These are phyloP conservation scores for Palaemon carinicauda DNA, from an alignment of 1,140 invertebrate genomes.

Conservation along the genomic window DNA sequence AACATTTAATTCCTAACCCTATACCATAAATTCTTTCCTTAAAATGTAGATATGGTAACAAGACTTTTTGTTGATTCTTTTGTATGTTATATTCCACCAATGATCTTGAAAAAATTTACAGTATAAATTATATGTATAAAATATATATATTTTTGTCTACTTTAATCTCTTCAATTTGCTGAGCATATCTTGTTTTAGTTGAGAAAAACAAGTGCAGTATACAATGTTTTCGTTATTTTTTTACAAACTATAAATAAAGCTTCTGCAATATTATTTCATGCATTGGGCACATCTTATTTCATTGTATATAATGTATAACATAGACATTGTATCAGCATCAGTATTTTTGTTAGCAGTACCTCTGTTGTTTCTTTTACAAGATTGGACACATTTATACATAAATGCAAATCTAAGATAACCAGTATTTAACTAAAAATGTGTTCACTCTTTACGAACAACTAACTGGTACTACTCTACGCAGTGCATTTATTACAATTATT, in stretches of 20 bases:
- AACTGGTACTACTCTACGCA: neutral
- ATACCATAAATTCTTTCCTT: no score
- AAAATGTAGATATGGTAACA: no score
- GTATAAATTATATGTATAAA: no score
- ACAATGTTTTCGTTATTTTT: neutral
- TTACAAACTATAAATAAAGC: neutral
- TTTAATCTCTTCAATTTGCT: no score
- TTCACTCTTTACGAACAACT: neutral
- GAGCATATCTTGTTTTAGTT: neutral
- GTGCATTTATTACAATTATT: conserved; percentile 13
- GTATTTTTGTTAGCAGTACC: conserved; percentile 23
- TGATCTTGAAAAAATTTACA: no score
- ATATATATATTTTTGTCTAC: no score
- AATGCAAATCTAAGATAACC: no score
- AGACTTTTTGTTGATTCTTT: no score
- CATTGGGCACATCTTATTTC: conserved; percentile 16
- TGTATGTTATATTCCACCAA: no score
- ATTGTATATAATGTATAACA: conserved; percentile 7
- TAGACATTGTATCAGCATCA: conserved; percentile 2
- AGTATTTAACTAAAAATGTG: no score
- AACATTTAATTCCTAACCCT: no score
- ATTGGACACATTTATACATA: no score
- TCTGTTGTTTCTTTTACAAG: neutral
- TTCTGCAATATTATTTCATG: neutral
- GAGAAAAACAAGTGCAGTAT: neutral